Evolutionary conservation across 2,888 invertebrate genomes (phyloP).

Genomic region (Ornithoptera priamus): DNA sequence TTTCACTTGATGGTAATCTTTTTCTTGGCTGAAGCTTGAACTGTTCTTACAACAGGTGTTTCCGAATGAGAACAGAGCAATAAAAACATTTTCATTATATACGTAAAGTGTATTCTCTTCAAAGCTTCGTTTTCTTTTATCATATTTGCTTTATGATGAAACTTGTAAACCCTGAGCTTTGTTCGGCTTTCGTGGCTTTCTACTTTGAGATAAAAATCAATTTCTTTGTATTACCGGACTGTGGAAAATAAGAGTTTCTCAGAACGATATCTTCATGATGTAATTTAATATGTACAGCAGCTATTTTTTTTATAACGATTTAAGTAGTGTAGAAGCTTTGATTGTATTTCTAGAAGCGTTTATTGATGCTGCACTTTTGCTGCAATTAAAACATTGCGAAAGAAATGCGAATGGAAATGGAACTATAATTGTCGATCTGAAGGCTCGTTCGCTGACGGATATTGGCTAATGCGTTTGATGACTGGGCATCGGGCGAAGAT

Average conservation of each 20-base stretch:
- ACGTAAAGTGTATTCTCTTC: background rate
- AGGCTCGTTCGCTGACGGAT: conserved; percentile 52
- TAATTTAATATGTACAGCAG: background rate
- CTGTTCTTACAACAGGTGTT: background rate
- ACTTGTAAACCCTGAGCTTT: conserved; percentile 7
- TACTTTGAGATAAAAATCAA: conserved; percentile 11
- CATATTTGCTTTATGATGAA: conserved; percentile 28
- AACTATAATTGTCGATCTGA: conserved; percentile 60
- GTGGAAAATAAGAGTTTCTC: background rate
- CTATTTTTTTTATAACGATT: too few species aligned
- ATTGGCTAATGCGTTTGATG: conserved; percentile 44
- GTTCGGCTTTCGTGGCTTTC: conserved; percentile 11
- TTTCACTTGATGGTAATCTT: too few species aligned
- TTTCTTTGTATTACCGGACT: conserved; percentile 2
- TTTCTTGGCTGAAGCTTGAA: too few species aligned
- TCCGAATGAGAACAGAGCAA: background rate
- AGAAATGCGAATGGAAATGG: conserved; percentile 47
- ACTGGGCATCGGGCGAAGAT: conserved; percentile 34
- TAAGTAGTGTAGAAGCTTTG: too few species aligned
- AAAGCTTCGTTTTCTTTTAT: conserved; percentile 3
- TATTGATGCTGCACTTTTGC: background rate
- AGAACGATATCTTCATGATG: background rate
- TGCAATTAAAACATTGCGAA: conserved; percentile 8
- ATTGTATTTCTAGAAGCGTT: background rate
- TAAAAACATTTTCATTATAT: background rate